These are phyloP conservation scores for Irena cyanogastra DNA, from an alignment of 2,113 vertebrate species.

Conservation along the genomic window DNA sequence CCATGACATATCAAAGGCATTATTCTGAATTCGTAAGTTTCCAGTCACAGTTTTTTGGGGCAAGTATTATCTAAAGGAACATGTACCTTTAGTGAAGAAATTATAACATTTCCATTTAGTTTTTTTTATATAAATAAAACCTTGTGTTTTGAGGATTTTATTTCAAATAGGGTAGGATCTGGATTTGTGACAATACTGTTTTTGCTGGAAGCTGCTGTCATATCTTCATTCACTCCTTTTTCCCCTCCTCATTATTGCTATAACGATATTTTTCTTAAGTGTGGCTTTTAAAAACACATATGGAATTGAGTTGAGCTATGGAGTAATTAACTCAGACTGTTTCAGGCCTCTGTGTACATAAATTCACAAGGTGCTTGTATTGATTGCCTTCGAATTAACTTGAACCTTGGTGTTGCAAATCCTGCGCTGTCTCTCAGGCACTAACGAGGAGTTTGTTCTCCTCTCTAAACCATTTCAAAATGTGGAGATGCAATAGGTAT, in stretches of 20 bases:
- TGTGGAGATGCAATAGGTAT: neutral
- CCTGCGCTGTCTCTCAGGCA: neutral
- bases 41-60: neutral
- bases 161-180: neutral
- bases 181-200: neutral
- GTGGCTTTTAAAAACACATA: neutral
- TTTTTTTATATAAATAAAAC: neutral
- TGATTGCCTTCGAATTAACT: neutral
- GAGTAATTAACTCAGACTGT: slow-evolving; percentile 4
- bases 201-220: neutral
- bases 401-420: neutral
- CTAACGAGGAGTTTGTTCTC: neutral
- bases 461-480: neutral
- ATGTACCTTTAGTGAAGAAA: neutral
- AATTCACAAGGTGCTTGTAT: neutral
- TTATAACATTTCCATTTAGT: neutral
- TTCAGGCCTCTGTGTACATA: neutral
- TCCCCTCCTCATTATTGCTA: neutral
- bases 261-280: neutral
- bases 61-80: neutral
- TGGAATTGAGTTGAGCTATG: neutral
- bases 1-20: neutral
- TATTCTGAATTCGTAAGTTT: neutral
- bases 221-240: neutral
- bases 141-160: neutral